Base-by-base conservation (phyloP, 2,797 vertebrate species). In the Microctenopoma lineatum region DNA sequence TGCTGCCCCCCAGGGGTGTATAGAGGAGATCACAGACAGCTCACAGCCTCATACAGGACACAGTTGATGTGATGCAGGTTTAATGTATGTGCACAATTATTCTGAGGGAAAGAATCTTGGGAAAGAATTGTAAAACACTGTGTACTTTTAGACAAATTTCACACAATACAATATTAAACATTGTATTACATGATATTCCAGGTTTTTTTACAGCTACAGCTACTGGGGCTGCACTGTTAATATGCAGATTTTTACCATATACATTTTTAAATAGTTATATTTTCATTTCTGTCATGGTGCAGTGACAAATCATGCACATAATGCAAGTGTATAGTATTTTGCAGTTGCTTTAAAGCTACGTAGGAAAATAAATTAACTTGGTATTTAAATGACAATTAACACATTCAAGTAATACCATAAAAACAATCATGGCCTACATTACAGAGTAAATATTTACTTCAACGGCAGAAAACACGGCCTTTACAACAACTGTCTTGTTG, bases 1-100 rank as follows among this genome's bases (percentile, higher is more conserved):
- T 94, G 92, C 92, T 94, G 93, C 93, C 92, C 93, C 87, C 93
- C 79, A 89, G 91, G 80, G 93, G 89, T 54, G 69, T 12, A 6
- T 7, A 48, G 21, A 16, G 71, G 79, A 48, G 59, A 82, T 81
- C 62, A 67, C 89, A 88, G 56, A 27, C 64, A 41, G 44, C 39
- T 9, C 15, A 18, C 6, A 34, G 57, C 71, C 15, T 73, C 52
- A 21, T 7, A 3, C 34, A 18, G 27, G 56, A 58, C 26, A 51
- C 10, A n/a, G 54, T 34, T 57, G 18, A 65, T 59, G 42, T 51
- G n/a, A 61, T 29, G 5, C 56, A 69, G 57, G 36, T 65, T 48
- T 18, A 66, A 61, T 48, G 45, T 15, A 32, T 50, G 12, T 26
- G 1, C 5, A 18, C 3, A 13, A 16, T 66, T 42, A 50, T 48